Base-by-base conservation (phyloP, 2,888 invertebrate genomes). In the Pediacus dermestoides region DNA sequence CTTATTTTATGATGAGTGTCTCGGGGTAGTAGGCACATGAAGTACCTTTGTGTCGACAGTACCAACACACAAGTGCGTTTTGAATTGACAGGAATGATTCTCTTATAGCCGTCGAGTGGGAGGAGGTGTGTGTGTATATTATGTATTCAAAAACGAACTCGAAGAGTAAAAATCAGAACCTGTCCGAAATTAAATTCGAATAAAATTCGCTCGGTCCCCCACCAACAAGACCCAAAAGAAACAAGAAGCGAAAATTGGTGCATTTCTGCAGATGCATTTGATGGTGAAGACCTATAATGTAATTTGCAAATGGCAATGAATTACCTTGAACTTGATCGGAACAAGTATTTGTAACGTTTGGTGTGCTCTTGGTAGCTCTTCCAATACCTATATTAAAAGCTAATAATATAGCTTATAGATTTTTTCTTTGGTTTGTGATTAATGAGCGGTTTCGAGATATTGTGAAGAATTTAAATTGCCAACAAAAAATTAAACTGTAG, bases 281-380 rank as follows among this genome's bases (percentile, higher is more conserved):
- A n/a, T n/a, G n/a, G n/a, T n/a, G n/a, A n/a, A n/a, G n/a, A n/a
- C 28, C 11, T 11, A 28, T 28, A 28, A 23, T 9, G 35, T 41
- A 37, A 42, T 46, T 41, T 44, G 32, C 35, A 47, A 65, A 63
- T 56, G 63, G 53, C 63, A 59, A 57, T 48, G 61, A 61, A 58
- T 60, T 45, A 42, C 64, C 65, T 66, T 66, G 65, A 66, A 65
- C 64, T 62, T 61, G 57, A 47, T n/a, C n/a, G n/a, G n/a, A n/a
- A n/a, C n/a, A n/a, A n/a, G n/a, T n/a, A n/a, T n/a, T n/a, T n/a
- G n/a, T n/a, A n/a, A n/a, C n/a, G n/a, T n/a, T n/a, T n/a, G n/a
- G n/a, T n/a, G n/a, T n/a, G n/a, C n/a, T n/a, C n/a, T n/a, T n/a
- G n/a, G n/a, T n/a, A n/a, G n/a, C n/a, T n/a, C n/a, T n/a, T n/a